Base-by-base conservation (phyloP, 2,113 vertebrate genomes). In the Phrynosoma blainvillii region DNA sequence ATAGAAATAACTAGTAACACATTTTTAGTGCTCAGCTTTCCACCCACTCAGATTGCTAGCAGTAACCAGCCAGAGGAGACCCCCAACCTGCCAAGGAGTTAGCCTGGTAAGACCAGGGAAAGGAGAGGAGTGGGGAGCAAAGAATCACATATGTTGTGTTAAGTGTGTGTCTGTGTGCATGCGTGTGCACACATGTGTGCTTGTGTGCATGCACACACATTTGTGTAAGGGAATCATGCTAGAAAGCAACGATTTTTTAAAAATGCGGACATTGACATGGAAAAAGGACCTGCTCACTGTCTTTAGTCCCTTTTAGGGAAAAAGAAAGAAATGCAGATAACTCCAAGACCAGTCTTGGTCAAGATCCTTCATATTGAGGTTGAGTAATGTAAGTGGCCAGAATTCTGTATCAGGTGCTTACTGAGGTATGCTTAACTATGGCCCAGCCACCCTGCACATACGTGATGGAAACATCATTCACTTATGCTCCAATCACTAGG, bases 1-100 rank as follows among this genome's bases (percentile, higher is more conserved):
- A 85, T 1, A 75, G 80, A 88, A 91, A 89, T 70, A 84, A 12
- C 88, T 87, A 77, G 89, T 91, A 91, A 90, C 93, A 94, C 88
- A 0, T 78, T 82, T 6, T 16, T 52, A 14, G 86, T 84, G 21
- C 84, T 71, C 27, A 54, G 85, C 86, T 2, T 1, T 47, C 70
- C 40, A 0, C 91, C 89, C 71, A 42, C 89, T 85, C 87, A 74
- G 13, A n/a, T 79, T 0, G 0, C 5, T 27, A 47, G 88, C 91
- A 88, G 78, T 74, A 85, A 27, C 82, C 80, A 56, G 81, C n/a
- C 13, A 6, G n/a, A 68, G 82, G 81, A 79, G 90, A 90, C 89
- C 87, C 54, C 68, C 68, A 27, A 13, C 81, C 20, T 0, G 0
- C 25, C 47, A 66, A 40, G 68, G 52, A 93, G 73, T 21, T 88